phyloP scores from a whole-genome alignment of 2,888 invertebrate species.

The Amiota mariae region DNA sequence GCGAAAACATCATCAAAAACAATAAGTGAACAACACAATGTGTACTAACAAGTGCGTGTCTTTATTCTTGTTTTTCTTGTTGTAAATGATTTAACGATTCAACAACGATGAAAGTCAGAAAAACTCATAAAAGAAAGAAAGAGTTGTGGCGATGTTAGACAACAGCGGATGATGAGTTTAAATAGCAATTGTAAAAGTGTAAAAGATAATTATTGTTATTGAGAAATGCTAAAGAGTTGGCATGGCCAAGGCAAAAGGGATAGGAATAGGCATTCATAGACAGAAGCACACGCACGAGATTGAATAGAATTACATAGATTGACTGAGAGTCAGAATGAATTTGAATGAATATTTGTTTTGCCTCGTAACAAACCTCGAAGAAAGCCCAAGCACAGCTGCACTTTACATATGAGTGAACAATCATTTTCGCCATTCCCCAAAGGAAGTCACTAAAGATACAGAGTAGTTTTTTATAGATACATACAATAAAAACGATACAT shows the following conservation, averaged over 20 bases:
- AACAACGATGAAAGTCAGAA: constrained; percentile 17
- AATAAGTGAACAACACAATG: constrained; percentile 31
- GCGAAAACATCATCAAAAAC: background rate
- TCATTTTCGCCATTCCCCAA: constrained; percentile 1
- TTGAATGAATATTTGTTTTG: constrained; percentile 17
- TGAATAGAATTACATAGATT: background rate
- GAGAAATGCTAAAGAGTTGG: background rate
- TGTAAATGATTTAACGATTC: constrained; percentile 12
- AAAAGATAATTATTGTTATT: constrained; percentile 31
- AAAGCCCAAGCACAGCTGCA: constrained; percentile 24
- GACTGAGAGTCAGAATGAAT: background rate
- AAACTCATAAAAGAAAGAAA: no score
- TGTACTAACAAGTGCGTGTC: constrained; percentile 32
- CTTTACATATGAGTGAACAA: constrained; percentile 24
- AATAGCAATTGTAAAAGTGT: constrained; percentile 32
- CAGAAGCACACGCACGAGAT: background rate
- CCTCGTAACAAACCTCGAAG: background rate
- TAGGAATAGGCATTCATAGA: background rate
- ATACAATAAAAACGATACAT: background rate
- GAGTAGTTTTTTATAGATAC: background rate
- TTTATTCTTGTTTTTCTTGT: background rate
- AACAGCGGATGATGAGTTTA: constrained; percentile 8
- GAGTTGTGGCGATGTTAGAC: background rate
- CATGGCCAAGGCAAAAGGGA: background rate
- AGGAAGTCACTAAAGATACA: background rate